phyloP scores from a whole-genome alignment of 2,797 vertebrate genomes.

The Loriculus beryllinus region DNA sequence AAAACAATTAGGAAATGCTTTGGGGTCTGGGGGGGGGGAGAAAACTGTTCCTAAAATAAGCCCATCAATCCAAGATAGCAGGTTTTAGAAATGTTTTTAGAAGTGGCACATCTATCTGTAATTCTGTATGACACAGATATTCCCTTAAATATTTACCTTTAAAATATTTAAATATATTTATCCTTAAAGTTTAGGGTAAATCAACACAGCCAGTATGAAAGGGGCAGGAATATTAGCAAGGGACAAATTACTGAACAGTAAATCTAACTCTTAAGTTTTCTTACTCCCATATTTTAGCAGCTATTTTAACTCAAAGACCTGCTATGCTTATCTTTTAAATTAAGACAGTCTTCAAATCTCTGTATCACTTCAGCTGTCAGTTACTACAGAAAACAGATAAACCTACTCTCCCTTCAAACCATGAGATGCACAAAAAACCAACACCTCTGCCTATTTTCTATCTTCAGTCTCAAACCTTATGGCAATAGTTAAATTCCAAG shows the following conservation, averaged over 20 bases:
- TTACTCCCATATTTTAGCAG: background rate
- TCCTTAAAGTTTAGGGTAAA: background rate
- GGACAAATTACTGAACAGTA: background rate
- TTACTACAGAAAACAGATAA: background rate
- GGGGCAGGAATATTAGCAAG: background rate
- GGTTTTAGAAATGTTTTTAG: background rate
- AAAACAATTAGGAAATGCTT: background rate
- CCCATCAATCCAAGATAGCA: background rate
- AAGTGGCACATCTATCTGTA: background rate
- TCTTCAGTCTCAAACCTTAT: background rate
- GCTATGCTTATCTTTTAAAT: background rate
- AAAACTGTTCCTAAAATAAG: background rate
- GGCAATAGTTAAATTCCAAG: background rate
- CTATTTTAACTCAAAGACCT: background rate
- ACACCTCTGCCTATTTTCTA: background rate
- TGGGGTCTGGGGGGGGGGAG: background rate
- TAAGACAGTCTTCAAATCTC: background rate
- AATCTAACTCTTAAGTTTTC: background rate
- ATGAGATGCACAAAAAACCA: background rate
- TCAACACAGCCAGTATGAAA: background rate
- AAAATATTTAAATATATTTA: background rate
- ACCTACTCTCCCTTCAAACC: background rate
- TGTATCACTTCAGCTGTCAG: background rate
- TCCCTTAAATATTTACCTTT: background rate
- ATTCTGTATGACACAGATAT: background rate